phyloP scores from a whole-genome alignment of 2,113 vertebrate genomes.

The Perognathus longimembris region DNA sequence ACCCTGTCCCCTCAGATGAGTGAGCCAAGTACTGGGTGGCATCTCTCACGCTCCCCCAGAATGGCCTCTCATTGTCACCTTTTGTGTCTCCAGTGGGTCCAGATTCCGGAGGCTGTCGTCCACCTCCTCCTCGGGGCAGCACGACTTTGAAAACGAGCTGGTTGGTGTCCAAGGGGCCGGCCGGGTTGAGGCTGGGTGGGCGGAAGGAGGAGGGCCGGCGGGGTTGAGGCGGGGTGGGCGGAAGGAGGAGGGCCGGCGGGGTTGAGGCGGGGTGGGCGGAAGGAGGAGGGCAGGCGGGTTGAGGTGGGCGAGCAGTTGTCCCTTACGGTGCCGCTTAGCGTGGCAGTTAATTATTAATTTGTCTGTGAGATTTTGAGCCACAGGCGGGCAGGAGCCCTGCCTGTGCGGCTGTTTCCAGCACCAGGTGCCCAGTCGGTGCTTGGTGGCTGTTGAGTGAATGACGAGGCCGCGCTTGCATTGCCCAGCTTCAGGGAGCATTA shows the following conservation, averaged over 20 bases:
- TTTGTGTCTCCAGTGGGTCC: conserved; percentile 78
- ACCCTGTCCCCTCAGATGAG: neutral
- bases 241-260: neutral
- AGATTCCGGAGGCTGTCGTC: conserved; percentile 83
- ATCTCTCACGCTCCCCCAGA: neutral
- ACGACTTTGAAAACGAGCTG: conserved; percentile 84
- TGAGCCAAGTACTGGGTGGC: neutral
- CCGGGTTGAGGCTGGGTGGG: neutral
- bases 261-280: neutral
- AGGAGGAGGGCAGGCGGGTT: accelerated
- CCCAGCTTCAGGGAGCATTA: neutral
- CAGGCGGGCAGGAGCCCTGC: neutral
- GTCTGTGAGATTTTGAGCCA: neutral
- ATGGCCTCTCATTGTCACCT: neutral
- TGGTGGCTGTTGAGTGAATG: neutral
- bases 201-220: accelerated
- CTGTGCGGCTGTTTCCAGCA: neutral
- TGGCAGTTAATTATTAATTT: neutral
- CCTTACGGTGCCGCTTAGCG: neutral
- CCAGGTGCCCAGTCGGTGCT: neutral
- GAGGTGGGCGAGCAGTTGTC: no score
- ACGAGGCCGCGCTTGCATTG: conserved; percentile 26
- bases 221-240: no score
- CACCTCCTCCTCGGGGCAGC: conserved; percentile 78
- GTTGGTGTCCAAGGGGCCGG: conserved; percentile 75